Evolutionary conservation across 2,113 vertebrate species (phyloP).

Genomic region (Dromiciops gliroides): DNA sequence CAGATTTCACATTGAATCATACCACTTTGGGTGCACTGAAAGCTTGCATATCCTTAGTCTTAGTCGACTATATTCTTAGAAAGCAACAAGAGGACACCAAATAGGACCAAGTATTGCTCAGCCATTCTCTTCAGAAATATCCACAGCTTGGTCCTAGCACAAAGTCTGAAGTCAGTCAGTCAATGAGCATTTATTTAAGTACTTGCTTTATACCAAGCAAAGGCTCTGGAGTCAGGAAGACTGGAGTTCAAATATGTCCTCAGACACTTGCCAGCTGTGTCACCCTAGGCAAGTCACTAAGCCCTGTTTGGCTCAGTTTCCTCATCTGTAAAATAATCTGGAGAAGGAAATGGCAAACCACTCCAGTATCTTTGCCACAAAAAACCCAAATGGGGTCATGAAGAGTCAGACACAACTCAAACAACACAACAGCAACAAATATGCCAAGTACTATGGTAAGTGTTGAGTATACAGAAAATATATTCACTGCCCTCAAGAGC

Average conservation of each 20-base stretch:
- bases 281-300: neutral
- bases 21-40: neutral
- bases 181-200: neutral
- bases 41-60: neutral
- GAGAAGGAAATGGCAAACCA: neutral
- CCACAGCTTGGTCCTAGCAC: neutral
- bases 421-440: neutral
- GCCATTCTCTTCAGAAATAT: neutral
- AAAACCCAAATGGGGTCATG: neutral
- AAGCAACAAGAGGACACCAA: neutral
- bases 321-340: neutral
- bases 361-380: neutral
- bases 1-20: neutral
- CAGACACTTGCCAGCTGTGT: neutral
- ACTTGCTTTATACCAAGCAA: neutral
- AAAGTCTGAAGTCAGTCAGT: neutral
- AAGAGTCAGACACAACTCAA: neutral
- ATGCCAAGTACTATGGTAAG: neutral
- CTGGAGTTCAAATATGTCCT: neutral
- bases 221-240: neutral
- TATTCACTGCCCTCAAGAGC: neutral
- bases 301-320: neutral
- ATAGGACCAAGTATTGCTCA: neutral
- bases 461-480: neutral
- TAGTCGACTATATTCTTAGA: neutral